Percentiles rank a stretch among this genome's conserved stretches.
phyloP scores from a whole-genome alignment of 2,113 vertebrate genomes.

The Lontra canadensis region DNA sequence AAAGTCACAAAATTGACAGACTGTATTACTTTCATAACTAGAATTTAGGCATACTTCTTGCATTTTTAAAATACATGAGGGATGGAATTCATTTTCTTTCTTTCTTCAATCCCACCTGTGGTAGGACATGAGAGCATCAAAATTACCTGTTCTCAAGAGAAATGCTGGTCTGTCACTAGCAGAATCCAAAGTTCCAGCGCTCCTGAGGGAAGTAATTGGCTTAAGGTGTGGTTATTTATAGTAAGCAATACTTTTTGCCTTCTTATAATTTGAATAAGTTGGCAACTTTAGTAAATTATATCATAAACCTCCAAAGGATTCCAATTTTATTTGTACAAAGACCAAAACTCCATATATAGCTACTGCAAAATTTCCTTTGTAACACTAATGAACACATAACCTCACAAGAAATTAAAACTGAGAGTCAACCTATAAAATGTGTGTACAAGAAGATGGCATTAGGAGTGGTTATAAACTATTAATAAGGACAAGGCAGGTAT shows the following conservation, averaged over 20 bases:
- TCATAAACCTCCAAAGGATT: background rate
- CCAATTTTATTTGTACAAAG: background rate
- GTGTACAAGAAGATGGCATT: background rate
- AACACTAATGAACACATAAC: background rate
- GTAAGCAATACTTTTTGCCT: background rate
- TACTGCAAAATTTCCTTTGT: background rate
- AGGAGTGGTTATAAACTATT: background rate
- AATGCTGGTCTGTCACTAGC: background rate
- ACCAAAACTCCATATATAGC: background rate
- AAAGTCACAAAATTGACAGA: constrained; percentile 40
- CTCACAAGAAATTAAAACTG: background rate
- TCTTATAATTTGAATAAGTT: background rate
- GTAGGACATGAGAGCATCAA: background rate
- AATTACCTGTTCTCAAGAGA: background rate
- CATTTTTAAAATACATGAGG: constrained; percentile 50
- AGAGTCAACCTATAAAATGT: background rate
- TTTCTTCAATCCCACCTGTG: background rate
- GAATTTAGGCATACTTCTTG: background rate
- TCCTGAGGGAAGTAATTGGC: background rate
- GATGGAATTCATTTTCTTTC: constrained; percentile 35
- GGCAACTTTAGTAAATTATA: background rate
- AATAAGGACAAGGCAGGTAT: background rate
- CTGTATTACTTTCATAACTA: constrained; percentile 26
- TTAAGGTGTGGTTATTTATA: background rate
- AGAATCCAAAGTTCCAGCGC: background rate